Percentiles rank a stretch among this genome's conserved stretches.
Evolutionary conservation across 2,113 vertebrate genomes (phyloP).

Genomic region (Eurystomus gularis): DNA sequence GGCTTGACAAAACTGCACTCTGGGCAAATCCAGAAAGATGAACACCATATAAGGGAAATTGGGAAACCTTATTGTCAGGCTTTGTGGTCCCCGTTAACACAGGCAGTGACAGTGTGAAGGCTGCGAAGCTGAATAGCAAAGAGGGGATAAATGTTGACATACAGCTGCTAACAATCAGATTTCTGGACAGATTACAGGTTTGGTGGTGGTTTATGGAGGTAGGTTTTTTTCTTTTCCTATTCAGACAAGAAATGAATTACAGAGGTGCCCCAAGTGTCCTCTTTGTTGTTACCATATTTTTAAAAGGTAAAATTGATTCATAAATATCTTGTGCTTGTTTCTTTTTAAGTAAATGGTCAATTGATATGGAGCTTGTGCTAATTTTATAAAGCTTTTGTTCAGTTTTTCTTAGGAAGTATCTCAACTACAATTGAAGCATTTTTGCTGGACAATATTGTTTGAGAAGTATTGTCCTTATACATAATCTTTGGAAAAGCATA

Average conservation of each 20-base stretch:
- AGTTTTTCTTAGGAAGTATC: neutral
- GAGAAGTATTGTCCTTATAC: neutral
- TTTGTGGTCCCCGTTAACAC: accelerated
- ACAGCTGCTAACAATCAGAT: neutral
- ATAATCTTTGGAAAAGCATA: neutral
- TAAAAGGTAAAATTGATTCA: neutral
- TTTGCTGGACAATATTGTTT: neutral
- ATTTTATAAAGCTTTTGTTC: neutral
- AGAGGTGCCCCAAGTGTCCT: neutral
- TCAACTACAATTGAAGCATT: neutral
- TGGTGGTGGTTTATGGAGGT: neutral
- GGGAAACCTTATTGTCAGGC: neutral
- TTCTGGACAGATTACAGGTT: neutral
- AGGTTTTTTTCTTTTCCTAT: neutral
- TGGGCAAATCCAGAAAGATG: neutral
- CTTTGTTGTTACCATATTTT: neutral
- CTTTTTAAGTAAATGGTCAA: neutral
- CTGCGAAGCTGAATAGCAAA: accelerated
- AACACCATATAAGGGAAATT: neutral
- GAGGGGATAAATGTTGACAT: neutral
- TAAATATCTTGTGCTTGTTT: neutral
- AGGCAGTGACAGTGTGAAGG: neutral
- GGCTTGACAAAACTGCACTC: neutral
- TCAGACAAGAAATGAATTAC: neutral
- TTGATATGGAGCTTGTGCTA: neutral